A percentile compares a stretch with the other conserved stretches of the same genome.
Evolutionary conservation across 2,797 vertebrate genomes (phyloP).

Genomic region (Etheostoma nigrum): DNA sequence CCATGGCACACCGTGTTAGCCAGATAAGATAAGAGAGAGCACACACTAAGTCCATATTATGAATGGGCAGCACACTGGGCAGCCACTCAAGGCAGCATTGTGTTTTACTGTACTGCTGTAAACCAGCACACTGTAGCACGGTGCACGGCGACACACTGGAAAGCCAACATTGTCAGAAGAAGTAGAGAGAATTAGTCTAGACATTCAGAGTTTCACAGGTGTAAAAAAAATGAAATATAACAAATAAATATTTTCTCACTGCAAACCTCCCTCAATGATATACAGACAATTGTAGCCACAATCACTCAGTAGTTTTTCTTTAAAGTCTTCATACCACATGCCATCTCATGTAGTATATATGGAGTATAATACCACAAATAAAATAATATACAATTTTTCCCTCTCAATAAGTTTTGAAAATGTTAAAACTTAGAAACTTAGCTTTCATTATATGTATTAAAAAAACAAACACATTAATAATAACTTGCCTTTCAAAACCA

Average conservation of each 20-base stretch:
- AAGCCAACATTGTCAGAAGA: not conserved
- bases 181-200: constrained; percentile 15
- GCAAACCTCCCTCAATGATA: not conserved
- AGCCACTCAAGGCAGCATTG: constrained; percentile 40
- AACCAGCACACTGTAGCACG: constrained; percentile 39
- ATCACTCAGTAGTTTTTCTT: not conserved
- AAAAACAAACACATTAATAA: not conserved
- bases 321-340: not conserved
- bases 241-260: not conserved
- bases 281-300: not conserved
- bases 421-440: not conserved
- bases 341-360: not conserved
- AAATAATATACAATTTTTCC: not conserved
- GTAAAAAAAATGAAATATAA: not conserved
- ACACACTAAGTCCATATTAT: constrained; percentile 55
- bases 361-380: constrained; percentile 4
- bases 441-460: constrained; percentile 7
- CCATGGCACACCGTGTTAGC: constrained; percentile 64
- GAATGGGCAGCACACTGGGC: constrained; percentile 60
- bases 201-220: constrained; percentile 3
- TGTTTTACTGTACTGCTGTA: constrained; percentile 52
- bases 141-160: not conserved
- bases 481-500: constrained; percentile 8
- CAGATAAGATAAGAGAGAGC: constrained; percentile 77
- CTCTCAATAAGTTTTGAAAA: not conserved